phyloP scores from a whole-genome alignment of 2,113 vertebrate genomes.

The Onychorhynchus coronatus region DNA sequence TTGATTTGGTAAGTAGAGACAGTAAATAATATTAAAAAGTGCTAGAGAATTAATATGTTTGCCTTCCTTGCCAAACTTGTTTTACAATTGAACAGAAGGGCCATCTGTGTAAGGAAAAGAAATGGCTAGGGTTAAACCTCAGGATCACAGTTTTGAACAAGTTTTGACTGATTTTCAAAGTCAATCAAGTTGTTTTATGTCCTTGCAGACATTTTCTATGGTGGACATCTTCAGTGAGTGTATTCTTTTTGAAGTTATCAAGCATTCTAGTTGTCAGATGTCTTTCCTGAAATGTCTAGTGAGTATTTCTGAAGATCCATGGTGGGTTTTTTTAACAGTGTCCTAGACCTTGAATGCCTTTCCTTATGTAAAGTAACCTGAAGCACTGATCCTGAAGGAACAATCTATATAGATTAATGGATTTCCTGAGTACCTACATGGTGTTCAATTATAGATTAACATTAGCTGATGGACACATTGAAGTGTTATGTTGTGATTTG shows the following conservation, averaged over 20 bases:
- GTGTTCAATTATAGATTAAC: slow-evolving; percentile 45
- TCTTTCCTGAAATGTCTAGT: neutral
- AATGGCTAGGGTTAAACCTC: neutral
- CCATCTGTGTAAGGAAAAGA: neutral
- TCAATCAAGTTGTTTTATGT: neutral
- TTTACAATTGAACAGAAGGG: neutral
- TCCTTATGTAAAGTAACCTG: slow-evolving; percentile 19
- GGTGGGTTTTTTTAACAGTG: neutral
- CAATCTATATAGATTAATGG: slow-evolving; percentile 18
- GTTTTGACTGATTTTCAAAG: neutral
- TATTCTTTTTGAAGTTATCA: neutral
- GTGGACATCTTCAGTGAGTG: neutral
- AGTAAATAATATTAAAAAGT: neutral
- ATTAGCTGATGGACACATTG: neutral
- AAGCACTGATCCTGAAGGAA: slow-evolving; percentile 36
- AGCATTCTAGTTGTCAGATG: neutral
- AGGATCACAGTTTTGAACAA: neutral
- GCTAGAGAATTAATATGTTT: neutral
- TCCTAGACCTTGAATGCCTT: slow-evolving; percentile 9
- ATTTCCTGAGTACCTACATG: slow-evolving; percentile 4
- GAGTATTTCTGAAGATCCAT: neutral
- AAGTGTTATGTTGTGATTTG: neutral
- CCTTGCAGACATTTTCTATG: neutral
- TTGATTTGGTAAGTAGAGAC: neutral
- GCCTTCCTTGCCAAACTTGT: neutral